Evolutionary conservation across 2,797 vertebrate genomes (phyloP), one percentile per base, ranked within the genome.

Genomic region (Anguilla marmorata): DNA sequence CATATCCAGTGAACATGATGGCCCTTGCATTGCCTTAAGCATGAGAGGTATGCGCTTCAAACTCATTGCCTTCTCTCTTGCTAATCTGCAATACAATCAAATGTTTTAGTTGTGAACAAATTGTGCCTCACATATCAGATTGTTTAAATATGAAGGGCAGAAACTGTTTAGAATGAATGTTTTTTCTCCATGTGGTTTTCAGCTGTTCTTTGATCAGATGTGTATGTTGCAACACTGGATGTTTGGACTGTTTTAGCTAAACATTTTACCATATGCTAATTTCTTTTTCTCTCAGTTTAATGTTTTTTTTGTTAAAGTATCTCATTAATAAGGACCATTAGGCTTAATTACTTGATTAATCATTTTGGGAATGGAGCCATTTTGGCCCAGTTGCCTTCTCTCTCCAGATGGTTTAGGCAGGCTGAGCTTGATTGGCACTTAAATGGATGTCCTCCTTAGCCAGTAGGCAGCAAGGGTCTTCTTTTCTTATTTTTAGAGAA

Each of bases 171-270:
- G 16, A 24, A 41, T 41, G 33, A 1, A 48, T n/a, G 5, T 27
- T 48, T 21, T 82, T 50, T 82, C 45, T 82, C 79, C 6, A n/a
- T 48, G 79, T 82, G 45, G 79, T 82, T 50, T 82, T 82, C 45
- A 48, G 41, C 41, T 48, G 21, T 82, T 50, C 79, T 79, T 37
- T 16, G 3, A 7, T 45, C 16, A 9, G 3, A 45, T 79, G 69
- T 12, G 69, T 33, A 14, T 74, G 30, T 33, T 30, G 27, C 30
- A 30, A 37, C 12, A 74, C 66, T 69, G 24, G 66, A 69, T 9
- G 14, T 74, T 74, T 74, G 14, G 30, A 30, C 11, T 3, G 30
- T 30, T 33, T 33, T 16, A 30, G 0, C 27, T 37, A 30, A 33
- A 66, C 33, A 33, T 12, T 66, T 21, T 66, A 66, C 60, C 60